phyloP scores from a whole-genome alignment of 1,140 invertebrate genomes.

The Procambarus clarkii region DNA sequence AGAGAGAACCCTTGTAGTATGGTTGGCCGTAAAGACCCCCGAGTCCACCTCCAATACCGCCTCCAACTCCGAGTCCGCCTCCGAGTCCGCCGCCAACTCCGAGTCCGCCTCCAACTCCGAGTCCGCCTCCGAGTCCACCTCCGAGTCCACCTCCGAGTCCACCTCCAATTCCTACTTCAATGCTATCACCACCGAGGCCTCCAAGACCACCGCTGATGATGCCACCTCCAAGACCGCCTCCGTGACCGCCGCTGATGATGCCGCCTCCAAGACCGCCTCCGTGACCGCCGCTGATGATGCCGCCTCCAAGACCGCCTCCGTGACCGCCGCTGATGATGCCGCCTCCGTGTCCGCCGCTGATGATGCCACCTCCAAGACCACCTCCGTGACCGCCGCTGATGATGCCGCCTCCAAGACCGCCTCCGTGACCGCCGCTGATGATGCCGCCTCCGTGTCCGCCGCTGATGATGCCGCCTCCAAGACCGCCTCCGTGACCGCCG shows the following conservation, averaged over 20 bases:
- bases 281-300: background rate
- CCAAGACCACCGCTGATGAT: background rate
- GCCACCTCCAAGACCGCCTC: constrained; percentile 7
- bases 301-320: background rate
- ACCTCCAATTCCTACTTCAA: background rate
- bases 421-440: too few species aligned
- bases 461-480: too few species aligned
- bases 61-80: background rate
- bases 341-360: background rate
- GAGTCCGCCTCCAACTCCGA: background rate
- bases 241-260: background rate
- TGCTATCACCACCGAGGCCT: background rate
- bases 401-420: background rate
- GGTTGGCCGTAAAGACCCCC: background rate
- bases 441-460: too few species aligned
- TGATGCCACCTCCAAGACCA: background rate
- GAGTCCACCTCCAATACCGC: background rate
- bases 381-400: background rate
- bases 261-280: background rate
- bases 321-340: background rate
- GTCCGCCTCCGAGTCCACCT: background rate
- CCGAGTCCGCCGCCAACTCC: background rate
- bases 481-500: too few species aligned
- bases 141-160: background rate
- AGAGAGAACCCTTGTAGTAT: background rate